phyloP scores from a whole-genome alignment of 2,113 vertebrate species.

The Upupa epops region DNA sequence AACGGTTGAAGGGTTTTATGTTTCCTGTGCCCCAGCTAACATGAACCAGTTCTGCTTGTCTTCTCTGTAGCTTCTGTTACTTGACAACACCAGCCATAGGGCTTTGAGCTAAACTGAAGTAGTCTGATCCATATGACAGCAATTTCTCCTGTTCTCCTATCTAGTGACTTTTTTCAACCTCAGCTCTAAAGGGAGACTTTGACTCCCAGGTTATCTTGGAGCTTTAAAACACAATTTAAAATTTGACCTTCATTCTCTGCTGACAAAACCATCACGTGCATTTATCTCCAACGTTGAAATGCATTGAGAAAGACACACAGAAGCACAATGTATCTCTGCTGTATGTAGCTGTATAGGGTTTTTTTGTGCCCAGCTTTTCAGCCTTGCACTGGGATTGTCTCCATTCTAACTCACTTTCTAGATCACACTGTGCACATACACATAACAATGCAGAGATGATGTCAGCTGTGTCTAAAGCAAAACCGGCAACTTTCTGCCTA shows the following conservation, averaged over 20 bases:
- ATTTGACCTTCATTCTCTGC: not conserved
- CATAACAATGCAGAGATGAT: conserved; percentile 54
- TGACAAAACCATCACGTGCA: not conserved
- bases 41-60: not conserved
- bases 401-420: conserved; percentile 55
- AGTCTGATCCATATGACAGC: not conserved
- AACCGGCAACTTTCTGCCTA: conserved; percentile 28
- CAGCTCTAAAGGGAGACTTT: not conserved
- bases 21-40: not conserved
- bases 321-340: not conserved
- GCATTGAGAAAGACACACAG: not conserved
- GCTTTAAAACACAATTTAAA: not conserved
- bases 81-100: not conserved
- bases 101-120: not conserved
- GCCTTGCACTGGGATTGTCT: conserved; percentile 59
- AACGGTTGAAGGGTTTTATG: not conserved
- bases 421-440: conserved; percentile 32
- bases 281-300: not conserved
- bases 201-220: not conserved
- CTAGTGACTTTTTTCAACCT: not conserved
- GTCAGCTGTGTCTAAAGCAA: conserved; percentile 61
- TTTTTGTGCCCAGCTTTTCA: conserved; percentile 55
- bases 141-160: not conserved
- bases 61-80: not conserved
- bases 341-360: not conserved